These are phyloP conservation scores for Nothocercus nigrocapillus DNA, from an alignment of 2,113 vertebrate genomes.

Conservation along the genomic window DNA sequence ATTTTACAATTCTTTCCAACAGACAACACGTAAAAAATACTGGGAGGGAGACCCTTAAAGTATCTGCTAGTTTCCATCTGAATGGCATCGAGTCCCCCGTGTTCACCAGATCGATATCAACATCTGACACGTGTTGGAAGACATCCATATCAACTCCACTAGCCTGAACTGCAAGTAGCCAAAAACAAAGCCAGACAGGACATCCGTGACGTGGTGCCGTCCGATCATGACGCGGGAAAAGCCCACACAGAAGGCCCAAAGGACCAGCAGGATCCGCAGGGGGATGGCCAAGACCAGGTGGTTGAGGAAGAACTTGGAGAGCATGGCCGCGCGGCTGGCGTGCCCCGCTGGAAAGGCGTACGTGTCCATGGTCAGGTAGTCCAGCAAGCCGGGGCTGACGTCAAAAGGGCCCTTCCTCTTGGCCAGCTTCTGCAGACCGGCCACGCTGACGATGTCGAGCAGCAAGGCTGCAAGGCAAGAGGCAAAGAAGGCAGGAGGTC, in stretches of 20 bases:
- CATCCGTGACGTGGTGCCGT: conserved; percentile 92
- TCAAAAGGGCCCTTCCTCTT: conserved; percentile 91
- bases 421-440: conserved; percentile 90
- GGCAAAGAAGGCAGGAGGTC: not conserved
- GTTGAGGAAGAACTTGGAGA: conserved; percentile 95
- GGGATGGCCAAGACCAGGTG: conserved; percentile 96
- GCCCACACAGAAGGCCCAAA: conserved; percentile 94
- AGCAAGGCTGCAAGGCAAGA: conserved; percentile 82
- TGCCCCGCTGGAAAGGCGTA: conserved; percentile 94
- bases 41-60: not conserved
- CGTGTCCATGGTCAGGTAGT: conserved; percentile 91
- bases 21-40: conserved; percentile 28
- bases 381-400: conserved; percentile 86
- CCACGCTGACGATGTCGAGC: conserved; percentile 90
- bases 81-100: fast-evolving
- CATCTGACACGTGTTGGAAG: conserved; percentile 92
- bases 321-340: conserved; percentile 92
- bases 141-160: conserved; percentile 95
- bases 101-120: conserved; percentile 90
- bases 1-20: conserved; percentile 20
- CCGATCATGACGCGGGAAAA: conserved; percentile 92
- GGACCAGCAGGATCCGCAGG: conserved; percentile 89
- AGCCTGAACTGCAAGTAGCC: conserved; percentile 93
- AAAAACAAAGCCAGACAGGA: conserved; percentile 88
- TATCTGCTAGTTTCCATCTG: conserved; percentile 4